Evolutionary conservation across 2,113 vertebrate genomes (phyloP), one percentile per base, ranked within the genome.

Genomic region (Neodon shergylaensis): DNA sequence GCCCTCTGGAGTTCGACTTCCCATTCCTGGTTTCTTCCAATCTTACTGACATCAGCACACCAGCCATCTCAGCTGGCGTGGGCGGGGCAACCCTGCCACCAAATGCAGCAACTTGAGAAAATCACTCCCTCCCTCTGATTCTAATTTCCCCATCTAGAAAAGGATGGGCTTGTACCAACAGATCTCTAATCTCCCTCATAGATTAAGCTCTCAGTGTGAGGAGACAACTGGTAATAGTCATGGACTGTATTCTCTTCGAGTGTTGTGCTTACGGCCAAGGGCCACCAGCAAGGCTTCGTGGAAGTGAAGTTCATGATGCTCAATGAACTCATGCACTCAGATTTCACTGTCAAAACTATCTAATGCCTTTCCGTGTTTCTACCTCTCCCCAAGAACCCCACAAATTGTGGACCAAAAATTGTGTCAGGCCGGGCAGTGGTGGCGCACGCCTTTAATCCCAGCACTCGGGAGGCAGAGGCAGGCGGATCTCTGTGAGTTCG

Each of bases 1-100:
- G 78, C 14, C 28, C 2, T 81, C 28, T 33, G 54, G 49, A 5
- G 0, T 19, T 26, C 12, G 5, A 31, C 52, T 21, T 68, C 36
- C 68, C 77, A 14, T 72, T 22, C 76, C 66, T 17, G 24, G 42
- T 6, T 65, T 76, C 42, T 6, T 54, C 28, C 3, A 33, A 14
- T 78, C 90, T 90, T 10, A 42, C 44, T 36, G 31, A 9, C 17
- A 28, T 47, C 36, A 36, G 13, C 66, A 16, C 19, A 17, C 54
- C 16, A 0, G 26, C 33, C n/a, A 19, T 8, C 83, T 39, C 68
- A 31, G 87, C 66, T 26, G 33, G 12, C 2, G 13, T 1, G 2
- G 0, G 3, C 2, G 39, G 10, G 19, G 3, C 31, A 22, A 6
- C n/a, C 28, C 39, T 10, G 2, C 68, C 26, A 31, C 28, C 31